Evolutionary conservation across 2,888 invertebrate species (phyloP).

Genomic region (Pimpla rufipes): DNA sequence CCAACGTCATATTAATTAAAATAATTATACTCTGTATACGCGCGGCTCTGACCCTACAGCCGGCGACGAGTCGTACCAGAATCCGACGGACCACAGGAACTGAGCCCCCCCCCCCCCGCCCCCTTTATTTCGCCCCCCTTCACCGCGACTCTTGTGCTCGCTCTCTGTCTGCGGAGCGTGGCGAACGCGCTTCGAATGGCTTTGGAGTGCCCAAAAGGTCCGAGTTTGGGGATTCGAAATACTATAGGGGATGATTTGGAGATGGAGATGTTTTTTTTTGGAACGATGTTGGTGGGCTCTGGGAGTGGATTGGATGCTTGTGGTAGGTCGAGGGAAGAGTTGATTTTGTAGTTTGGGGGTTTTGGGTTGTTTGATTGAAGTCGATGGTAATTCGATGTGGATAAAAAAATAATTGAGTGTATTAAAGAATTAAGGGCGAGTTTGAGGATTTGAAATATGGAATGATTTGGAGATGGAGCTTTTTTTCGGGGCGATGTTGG

Average conservation of each 20-base stretch:
- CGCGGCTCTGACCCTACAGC: slow-evolving; percentile 2
- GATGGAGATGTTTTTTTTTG: neutral
- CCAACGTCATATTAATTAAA: slow-evolving; percentile 76
- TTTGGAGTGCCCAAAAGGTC: slow-evolving; percentile 4
- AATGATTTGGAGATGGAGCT: too few relatives aligned
- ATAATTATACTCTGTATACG: slow-evolving; percentile 64
- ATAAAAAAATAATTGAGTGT: too few relatives aligned
- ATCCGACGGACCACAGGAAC: neutral
- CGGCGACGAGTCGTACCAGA: neutral
- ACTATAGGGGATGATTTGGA: neutral
- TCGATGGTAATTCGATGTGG: too few relatives aligned
- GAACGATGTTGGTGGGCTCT: neutral
- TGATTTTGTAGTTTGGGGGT: too few relatives aligned
- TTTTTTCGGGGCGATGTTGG: too few relatives aligned
- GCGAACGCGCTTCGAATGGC: neutral
- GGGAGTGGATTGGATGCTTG: too few relatives aligned
- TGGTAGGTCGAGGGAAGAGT: neutral
- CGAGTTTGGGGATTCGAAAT: neutral
- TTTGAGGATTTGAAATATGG: too few relatives aligned
- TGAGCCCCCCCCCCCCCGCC: neutral
- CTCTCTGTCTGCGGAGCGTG: too few relatives aligned
- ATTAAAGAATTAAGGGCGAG: too few relatives aligned
- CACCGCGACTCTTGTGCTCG: too few relatives aligned
- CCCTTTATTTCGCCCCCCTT: too few relatives aligned
- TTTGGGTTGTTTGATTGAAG: too few relatives aligned